Conservation (phyloP, 2,797 vertebrate genomes). For the Pangasius mekongensis region DNA sequence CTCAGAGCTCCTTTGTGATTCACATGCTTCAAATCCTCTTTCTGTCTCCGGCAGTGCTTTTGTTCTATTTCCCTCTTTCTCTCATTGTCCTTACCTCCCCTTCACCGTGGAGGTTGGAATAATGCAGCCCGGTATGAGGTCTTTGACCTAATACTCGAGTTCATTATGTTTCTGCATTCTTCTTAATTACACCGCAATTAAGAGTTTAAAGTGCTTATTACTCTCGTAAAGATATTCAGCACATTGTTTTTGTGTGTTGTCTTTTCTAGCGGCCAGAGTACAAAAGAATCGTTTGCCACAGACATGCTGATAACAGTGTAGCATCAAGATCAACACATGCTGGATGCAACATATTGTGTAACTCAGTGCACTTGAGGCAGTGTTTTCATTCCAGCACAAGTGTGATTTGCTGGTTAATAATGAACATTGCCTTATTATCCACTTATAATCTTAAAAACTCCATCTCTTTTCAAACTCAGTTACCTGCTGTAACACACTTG, state of each 20-base stretch:
- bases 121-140: conserved; percentile 53
- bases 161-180: conserved; percentile 40
- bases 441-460: not conserved
- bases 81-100: not conserved
- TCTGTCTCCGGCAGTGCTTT: conserved; percentile 50
- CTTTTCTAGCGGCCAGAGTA: not conserved
- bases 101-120: conserved; percentile 38
- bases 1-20: conserved; percentile 49
- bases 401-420: not conserved
- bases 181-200: conserved; percentile 51
- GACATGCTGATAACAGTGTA: not conserved
- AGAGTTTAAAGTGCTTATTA: conserved; percentile 34
- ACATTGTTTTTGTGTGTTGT: conserved; percentile 5
- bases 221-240: conserved; percentile 27
- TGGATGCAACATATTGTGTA: not conserved
- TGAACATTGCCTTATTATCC: not conserved
- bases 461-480: not conserved
- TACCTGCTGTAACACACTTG: not conserved
- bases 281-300: not conserved
- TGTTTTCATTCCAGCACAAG: not conserved
- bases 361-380: not conserved
- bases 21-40: conserved; percentile 45
- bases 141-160: conserved; percentile 40
- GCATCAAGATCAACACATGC: not conserved
- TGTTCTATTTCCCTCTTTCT: conserved; percentile 24